Evolutionary conservation across 64 coral and sea anemone genomes (phyloP).

Genomic region (Montipora capricornis): DNA sequence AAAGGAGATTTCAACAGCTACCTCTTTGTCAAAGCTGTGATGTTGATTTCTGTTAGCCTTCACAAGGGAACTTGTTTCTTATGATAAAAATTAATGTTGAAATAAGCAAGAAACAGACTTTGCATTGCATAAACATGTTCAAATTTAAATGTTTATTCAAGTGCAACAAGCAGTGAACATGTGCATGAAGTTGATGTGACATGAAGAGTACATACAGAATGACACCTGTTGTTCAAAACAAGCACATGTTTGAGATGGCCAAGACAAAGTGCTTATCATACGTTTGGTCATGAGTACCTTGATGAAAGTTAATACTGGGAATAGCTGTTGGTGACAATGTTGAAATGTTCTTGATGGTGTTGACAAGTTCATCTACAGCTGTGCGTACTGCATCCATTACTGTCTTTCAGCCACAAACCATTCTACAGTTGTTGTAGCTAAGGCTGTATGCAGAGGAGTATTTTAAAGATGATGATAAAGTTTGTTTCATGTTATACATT

Average conservation of each 20-base stretch:
- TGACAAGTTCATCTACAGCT: conserved; percentile 36
- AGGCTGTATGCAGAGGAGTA: conserved; percentile 42
- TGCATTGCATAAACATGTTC: background rate
- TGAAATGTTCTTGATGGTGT: conserved; percentile 20
- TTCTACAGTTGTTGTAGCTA: conserved; percentile 38
- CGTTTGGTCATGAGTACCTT: background rate
- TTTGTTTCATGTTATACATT: background rate
- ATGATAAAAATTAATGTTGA: background rate
- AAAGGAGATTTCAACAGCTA: too few species aligned
- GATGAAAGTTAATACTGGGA: background rate
- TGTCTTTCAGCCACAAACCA: conserved; percentile 53
- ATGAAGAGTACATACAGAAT: background rate
- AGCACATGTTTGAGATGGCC: background rate
- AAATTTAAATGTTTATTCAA: background rate
- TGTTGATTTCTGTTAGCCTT: too few species aligned
- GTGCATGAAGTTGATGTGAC: background rate
- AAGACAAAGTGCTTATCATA: background rate
- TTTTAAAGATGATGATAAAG: background rate
- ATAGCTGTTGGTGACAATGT: conserved; percentile 20
- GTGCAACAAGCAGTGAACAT: background rate
- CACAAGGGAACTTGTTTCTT: too few species aligned
- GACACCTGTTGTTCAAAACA: background rate
- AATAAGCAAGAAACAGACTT: background rate
- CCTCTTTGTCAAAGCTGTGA: too few species aligned
- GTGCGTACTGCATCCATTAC: conserved; percentile 39